These are phyloP conservation scores for Apostichopus leukothele DNA, from an alignment of 53 echinoderm and acorn worm genomes.

Conservation along the genomic window DNA sequence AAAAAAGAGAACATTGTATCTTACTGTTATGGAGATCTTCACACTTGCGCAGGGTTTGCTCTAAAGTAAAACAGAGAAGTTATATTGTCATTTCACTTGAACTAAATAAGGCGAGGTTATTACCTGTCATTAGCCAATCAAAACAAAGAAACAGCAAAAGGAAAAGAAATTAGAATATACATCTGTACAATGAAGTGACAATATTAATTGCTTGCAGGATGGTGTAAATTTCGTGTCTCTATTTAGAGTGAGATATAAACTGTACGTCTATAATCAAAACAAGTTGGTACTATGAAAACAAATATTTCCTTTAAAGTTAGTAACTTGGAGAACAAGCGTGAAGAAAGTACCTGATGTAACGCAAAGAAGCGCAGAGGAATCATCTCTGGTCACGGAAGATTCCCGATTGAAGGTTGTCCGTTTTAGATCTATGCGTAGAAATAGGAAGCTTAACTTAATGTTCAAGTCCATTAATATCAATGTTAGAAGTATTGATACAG, in stretches of 20 bases:
- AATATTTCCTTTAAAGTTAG: too few species aligned
- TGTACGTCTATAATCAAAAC: not conserved
- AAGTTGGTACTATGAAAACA: too few species aligned
- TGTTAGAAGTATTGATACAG: too few species aligned
- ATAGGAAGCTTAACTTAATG: too few species aligned
- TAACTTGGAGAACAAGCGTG: too few species aligned
- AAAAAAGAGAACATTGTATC: not conserved
- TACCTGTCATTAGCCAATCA: not conserved
- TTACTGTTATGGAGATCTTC: not conserved
- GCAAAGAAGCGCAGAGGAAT: not conserved
- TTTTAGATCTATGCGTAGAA: not conserved
- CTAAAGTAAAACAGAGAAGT: not conserved
- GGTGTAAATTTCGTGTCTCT: too few species aligned
- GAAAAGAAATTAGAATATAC: not conserved
- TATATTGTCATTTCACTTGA: not conserved
- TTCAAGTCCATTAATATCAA: too few species aligned
- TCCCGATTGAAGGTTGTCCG: not conserved
- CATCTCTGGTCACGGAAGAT: not conserved
- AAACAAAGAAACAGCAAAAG: not conserved
- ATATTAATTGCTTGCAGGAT: too few species aligned
- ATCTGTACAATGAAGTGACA: too few species aligned
- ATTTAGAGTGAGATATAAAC: not conserved
- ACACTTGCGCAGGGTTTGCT: not conserved
- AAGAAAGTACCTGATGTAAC: not conserved
- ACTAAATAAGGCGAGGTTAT: too few species aligned